Base-by-base conservation (phyloP, 2,888 invertebrate genomes). In the Xylophagus ater region DNA sequence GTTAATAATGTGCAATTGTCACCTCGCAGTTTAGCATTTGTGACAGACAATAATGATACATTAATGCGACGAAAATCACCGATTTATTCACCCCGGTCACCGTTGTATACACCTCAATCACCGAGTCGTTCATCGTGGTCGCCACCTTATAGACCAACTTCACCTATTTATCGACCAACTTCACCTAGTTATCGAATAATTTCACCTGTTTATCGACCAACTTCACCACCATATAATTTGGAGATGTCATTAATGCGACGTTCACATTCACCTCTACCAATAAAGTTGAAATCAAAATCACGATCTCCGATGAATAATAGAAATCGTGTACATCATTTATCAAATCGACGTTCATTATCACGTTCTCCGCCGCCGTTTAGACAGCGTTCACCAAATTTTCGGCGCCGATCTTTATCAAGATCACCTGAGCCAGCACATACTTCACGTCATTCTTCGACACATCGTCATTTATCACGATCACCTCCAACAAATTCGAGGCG, bases 21-120 rank as follows among this genome's bases (percentile, higher is more conserved):
- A 4, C 50, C 50, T 2, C 38, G 50, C 2, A 50, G 47, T 40
- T 41, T 48, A 13, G 50, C 50, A 4, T 50, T 50, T 41, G 50
- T 50, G 4, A 41, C 41, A 2, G 38, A 48, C 40, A 50, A 50
- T 33, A 48, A 48, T 26, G 45, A 43, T 23, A 50, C 47, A 12
- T 37, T 50, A 15, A 43, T 44, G 37, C 41, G 47, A 31, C 26
- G 48, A 19, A 47, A 48, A 28, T 42, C 47, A 5, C 41, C 40
- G 3, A 33, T 25, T 15, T 31, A 24, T 30, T 28, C 34, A 4
- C 30, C 38, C 19, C 28, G 40, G 20, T 31, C 37, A 15, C 38
- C 42, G 7, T 10, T 18, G 3, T 25, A 31, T n/a, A 26, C 19
- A 30, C 17, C 35, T 15, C n/a, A 21, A 2, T 21, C 33, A 13